Base-by-base conservation (phyloP, 2,797 vertebrate genomes). In the Amblyraja radiata region DNA sequence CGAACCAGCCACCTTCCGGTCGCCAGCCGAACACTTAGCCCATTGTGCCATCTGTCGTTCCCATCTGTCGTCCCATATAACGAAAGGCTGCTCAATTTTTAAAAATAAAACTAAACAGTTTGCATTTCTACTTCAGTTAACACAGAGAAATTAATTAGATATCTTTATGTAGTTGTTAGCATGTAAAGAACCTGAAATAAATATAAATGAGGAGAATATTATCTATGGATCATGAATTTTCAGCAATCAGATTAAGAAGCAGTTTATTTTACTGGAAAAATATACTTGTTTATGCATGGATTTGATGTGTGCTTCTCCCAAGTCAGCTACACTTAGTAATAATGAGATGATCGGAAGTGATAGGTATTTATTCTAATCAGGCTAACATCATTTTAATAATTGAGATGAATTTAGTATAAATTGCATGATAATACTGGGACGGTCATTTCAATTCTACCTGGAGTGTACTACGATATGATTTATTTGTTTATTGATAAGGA, bases 161-260 rank as follows among this genome's bases (percentile, higher is more conserved):
- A n/a, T 25, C 83, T 68, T 21, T 21, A 61, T 65, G 25, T n/a
- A 65, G n/a, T 88, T 65, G 61, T 68, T 88, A 36, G 13, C 2
- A 32, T 88, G 28, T 65, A 63, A 88, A 32, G 25, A 88, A 68
- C 7, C 84, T 65, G 7, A 88, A 88, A 65, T 58, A 65, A 88
- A 65, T 32, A 65, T 18, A 88, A 65, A 65, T 88, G 83, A 61
- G 68, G 61, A 21, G 65, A 88, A 21, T 14, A 65, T 88, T 88
- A 65, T 88, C 84, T 61, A 68, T 68, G 61, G 61, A 68, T 88
- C n/a, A 88, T 14, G 61, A 88, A 88, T 88, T 88, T 88, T 68
- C 32, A n/a, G 36, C n/a, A 84, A 36, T 78, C 16, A 83, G 46
- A 58, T 83, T 83, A 58, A 25, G 18, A 81, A 54, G 46, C 54